Conservation (phyloP, 2,113 vertebrate species). For the Caranx melampygus region DNA sequence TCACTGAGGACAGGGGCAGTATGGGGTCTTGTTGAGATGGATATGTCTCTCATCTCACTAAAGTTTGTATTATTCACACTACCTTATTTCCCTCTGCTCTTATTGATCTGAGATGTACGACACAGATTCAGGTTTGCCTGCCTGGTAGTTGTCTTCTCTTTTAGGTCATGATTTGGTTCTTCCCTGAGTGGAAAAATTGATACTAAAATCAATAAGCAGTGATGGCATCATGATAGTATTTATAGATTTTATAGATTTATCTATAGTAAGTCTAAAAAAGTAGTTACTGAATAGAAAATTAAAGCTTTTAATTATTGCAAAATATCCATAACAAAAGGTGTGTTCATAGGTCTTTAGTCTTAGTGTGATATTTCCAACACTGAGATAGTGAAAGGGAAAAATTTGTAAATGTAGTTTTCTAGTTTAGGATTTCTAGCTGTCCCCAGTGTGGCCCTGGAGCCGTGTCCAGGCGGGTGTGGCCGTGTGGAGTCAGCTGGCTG, state of each 20-base stretch:
- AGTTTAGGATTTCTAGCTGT: conserved; percentile 52
- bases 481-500: conserved; percentile 79
- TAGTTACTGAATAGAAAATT: background rate
- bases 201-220: conserved; percentile 59
- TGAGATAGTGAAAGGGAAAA: conserved; percentile 1
- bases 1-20: conserved; percentile 49
- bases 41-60: conserved; percentile 63
- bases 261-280: background rate
- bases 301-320: background rate
- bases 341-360: background rate
- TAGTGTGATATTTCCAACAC: background rate
- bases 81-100: conserved; percentile 34
- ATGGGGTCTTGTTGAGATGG: conserved; percentile 52
- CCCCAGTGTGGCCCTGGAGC: conserved; percentile 67
- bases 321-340: background rate
- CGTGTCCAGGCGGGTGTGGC: conserved; percentile 75
- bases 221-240: conserved; percentile 55
- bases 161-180: conserved; percentile 54
- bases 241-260: conserved; percentile 44
- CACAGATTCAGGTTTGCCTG: conserved; percentile 50
- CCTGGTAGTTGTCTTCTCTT: conserved; percentile 29
- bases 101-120: conserved; percentile 59
- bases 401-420: conserved; percentile 49
- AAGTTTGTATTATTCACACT: conserved; percentile 64
- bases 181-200: conserved; percentile 42